A percentile compares a stretch with the other conserved stretches of the same genome.
These are phyloP conservation scores for Acipenser ruthenus DNA, from an alignment of 2,797 vertebrate genomes.

Conservation along the genomic window DNA sequence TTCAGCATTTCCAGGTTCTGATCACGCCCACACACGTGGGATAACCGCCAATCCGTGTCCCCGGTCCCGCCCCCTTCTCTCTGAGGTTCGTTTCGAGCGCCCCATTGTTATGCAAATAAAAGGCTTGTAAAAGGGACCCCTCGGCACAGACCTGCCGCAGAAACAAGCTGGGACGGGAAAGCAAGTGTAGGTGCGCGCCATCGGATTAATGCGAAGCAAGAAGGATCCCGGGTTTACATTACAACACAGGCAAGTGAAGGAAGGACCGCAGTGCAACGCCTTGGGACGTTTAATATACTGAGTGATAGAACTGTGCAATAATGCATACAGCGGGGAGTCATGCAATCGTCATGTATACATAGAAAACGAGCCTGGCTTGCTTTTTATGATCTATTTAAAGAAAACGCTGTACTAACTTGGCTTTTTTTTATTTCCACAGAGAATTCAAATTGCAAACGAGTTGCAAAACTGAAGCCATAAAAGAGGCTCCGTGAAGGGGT, in stretches of 20 bases:
- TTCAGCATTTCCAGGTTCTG: constrained; percentile 25
- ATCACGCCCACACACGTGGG: constrained; percentile 43
- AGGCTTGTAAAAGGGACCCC: constrained; percentile 68
- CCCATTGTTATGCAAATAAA: constrained; percentile 91
- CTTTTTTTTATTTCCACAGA: not conserved
- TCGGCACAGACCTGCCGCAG: constrained; percentile 42
- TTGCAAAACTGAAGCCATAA: not conserved
- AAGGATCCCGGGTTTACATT: constrained; percentile 45
- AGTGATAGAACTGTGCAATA: constrained; percentile 32
- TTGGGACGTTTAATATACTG: constrained; percentile 13
- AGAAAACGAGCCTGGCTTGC: not conserved
- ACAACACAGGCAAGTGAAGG: constrained; percentile 39
- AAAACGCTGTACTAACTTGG: not conserved
- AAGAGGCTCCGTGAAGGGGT: not conserved
- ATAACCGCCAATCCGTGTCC: constrained; percentile 56
- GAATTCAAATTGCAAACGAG: not conserved
- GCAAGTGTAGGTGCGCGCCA: constrained; percentile 32
- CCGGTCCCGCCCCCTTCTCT: constrained; percentile 49
- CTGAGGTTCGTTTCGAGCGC: constrained; percentile 44
- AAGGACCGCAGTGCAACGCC: constrained; percentile 16
- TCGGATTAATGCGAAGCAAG: constrained; percentile 42
- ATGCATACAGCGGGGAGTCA: constrained; percentile 16
- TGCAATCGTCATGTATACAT: too few relatives aligned
- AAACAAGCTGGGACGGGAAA: constrained; percentile 49
- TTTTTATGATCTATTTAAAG: not conserved